Evolutionary conservation across 2,888 invertebrate genomes (phyloP).

Genomic region (Polyommatus iphigenia): DNA sequence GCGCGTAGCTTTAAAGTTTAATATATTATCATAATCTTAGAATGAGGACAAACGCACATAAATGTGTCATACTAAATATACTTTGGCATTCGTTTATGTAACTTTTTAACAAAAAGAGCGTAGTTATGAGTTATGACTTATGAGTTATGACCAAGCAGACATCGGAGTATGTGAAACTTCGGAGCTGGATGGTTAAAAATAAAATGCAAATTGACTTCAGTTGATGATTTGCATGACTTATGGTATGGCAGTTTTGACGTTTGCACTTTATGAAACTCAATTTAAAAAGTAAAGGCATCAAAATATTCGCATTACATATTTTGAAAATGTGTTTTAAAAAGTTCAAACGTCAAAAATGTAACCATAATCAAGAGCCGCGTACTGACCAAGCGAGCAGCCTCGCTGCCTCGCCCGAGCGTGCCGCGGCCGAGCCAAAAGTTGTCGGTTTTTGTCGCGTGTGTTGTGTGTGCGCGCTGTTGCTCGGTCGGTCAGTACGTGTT

Average conservation of each 20-base stretch:
- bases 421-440: too few relatives aligned
- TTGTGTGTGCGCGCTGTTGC: too few relatives aligned
- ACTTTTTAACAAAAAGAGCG: neutral
- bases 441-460: too few relatives aligned
- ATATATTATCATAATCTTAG: conserved; percentile 3
- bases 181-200: neutral
- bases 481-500: too few relatives aligned
- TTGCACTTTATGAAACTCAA: too few relatives aligned
- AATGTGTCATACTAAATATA: neutral
- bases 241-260: too few relatives aligned
- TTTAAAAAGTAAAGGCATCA: neutral
- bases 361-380: too few relatives aligned
- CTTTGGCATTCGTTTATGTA: neutral
- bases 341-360: neutral
- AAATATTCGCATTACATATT: neutral
- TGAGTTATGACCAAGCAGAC: neutral
- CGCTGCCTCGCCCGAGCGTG: too few relatives aligned
- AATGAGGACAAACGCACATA: neutral
- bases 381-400: too few relatives aligned
- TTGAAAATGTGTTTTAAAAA: neutral
- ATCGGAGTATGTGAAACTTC: too few relatives aligned
- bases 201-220: neutral
- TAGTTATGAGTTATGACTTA: too few relatives aligned
- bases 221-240: neutral
- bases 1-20: neutral